A percentile compares a stretch with the other conserved stretches of the same genome.
Evolutionary conservation across 2,797 vertebrate species (phyloP).

Genomic region (Gymnoscopelus braueri): DNA sequence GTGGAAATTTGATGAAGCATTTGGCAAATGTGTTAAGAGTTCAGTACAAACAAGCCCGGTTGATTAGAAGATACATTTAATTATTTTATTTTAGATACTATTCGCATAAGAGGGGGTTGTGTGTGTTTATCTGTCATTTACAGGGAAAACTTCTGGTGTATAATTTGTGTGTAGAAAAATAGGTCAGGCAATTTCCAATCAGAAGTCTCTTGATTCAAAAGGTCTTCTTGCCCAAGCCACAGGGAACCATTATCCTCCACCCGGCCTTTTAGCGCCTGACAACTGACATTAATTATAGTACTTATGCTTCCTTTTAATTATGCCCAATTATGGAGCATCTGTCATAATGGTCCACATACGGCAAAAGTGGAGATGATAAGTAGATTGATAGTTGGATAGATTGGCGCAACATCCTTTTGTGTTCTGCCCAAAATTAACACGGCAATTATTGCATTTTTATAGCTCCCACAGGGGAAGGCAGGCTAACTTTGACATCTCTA

Average conservation of each 20-base stretch:
- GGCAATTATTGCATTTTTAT: conserved; percentile 77
- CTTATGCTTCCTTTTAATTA: conserved; percentile 82
- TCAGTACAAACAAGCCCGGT: too few species aligned
- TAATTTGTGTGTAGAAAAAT: conserved; percentile 31
- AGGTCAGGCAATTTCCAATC: conserved; percentile 60
- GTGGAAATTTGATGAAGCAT: too few species aligned
- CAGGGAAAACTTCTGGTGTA: conserved; percentile 23
- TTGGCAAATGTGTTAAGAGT: too few species aligned
- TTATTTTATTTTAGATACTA: too few species aligned
- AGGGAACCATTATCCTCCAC: conserved; percentile 69
- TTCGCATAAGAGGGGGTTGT: too few species aligned
- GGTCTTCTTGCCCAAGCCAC: conserved; percentile 61
- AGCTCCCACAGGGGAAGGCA: conserved; percentile 43
- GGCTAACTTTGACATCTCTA: conserved; percentile 62
- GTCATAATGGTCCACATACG: conserved; percentile 75
- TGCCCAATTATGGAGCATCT: conserved; percentile 78
- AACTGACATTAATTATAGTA: conserved; percentile 85
- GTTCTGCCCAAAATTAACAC: conserved; percentile 75
- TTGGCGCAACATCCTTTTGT: conserved; percentile 72
- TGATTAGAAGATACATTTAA: too few species aligned
- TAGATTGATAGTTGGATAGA: conserved; percentile 82
- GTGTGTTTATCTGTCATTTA: conserved; percentile 10
- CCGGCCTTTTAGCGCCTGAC: conserved; percentile 72
- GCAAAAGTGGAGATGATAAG: conserved; percentile 74
- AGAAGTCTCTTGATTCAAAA: conserved; percentile 55